Base-by-base conservation (phyloP, 2,797 vertebrate species). In the Phalloptychus januarius region DNA sequence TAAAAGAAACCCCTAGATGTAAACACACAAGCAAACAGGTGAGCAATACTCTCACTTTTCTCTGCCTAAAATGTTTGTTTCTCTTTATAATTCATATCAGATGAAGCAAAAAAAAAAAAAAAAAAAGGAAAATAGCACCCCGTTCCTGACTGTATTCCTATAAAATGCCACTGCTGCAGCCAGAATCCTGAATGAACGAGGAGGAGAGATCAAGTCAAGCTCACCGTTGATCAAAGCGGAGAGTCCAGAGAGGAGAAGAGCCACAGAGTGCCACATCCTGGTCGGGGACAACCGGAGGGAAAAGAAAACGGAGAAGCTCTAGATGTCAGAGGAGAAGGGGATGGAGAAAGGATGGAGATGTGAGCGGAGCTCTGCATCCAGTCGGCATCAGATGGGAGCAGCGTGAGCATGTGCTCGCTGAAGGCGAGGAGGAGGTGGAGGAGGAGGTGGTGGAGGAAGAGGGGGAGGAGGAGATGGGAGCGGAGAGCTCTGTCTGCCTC, bases 241-340 rank as follows among this genome's bases (percentile, higher is more conserved):
- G 86, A 95, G 92, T 92, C 93, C 94, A 89, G 91, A 94, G 78
- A 96, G 91, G 81, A 95, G 92, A 85, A 96, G 91, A 93, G 90
- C 93, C 86, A 89, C 86, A 79, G 95, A 94, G 90, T 91, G 87
- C 95, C 95, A 96, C 96, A 96, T 96, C 92, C 92, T 95, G 93
- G 83, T 88, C 88, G 44, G 78, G 82, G 87, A 80, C 82, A 88
- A 86, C 72, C 58, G 79, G 86, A 87, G 80, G 56, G 79, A 81
- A 86, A 84, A 79, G 81, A 79, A 82, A 76, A 78, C 84, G 83
- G 85, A 90, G 74, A 83, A 61, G 87, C 86, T 81, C 77, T 61
- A 77, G 86, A 75, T 79, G 83, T 52, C 76, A 75, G 48, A 81
- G 78, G 80, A 77, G 70, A 75, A 72, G 75, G 76, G 71, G 77